phyloP scores from a whole-genome alignment of 2,113 vertebrate genomes.

The Rhinopomastus cyanomelas region DNA sequence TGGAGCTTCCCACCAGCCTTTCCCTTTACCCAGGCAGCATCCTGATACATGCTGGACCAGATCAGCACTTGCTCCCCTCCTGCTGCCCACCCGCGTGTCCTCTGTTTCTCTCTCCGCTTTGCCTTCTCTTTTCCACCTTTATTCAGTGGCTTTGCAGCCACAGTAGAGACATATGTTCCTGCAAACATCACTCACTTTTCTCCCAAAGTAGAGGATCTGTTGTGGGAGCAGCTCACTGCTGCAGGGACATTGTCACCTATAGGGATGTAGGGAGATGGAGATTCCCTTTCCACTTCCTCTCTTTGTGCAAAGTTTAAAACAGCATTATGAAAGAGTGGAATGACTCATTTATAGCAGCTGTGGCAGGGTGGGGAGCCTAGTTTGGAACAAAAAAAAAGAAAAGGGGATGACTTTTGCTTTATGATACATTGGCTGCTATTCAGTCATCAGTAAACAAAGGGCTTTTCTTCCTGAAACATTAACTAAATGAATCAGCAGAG shows the following conservation, averaged over 20 bases:
- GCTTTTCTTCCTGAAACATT: slow-evolving; percentile 29
- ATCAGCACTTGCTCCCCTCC: not conserved
- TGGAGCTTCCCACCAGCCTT: not conserved
- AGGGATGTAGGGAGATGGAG: not conserved
- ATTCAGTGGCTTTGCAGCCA: not conserved
- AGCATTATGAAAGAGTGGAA: not conserved
- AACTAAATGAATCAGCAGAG: slow-evolving; percentile 31
- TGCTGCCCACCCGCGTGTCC: not conserved
- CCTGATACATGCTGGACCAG: not conserved
- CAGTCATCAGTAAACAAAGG: not conserved
- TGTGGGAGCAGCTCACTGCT: fast-evolving
- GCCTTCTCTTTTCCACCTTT: not conserved
- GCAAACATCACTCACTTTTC: not conserved
- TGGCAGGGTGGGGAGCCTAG: not conserved
- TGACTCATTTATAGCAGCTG: not conserved
- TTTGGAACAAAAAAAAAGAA: not conserved
- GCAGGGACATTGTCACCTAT: not conserved
- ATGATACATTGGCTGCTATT: not conserved
- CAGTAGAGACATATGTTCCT: not conserved
- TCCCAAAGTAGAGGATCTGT: not conserved
- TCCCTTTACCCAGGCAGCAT: not conserved
- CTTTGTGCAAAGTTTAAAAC: not conserved
- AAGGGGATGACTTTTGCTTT: not conserved
- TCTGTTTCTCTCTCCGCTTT: not conserved
- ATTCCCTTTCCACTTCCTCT: slow-evolving; percentile 30